phyloP scores from a whole-genome alignment of 2,888 invertebrate genomes.

The Xylocampa areola region DNA sequence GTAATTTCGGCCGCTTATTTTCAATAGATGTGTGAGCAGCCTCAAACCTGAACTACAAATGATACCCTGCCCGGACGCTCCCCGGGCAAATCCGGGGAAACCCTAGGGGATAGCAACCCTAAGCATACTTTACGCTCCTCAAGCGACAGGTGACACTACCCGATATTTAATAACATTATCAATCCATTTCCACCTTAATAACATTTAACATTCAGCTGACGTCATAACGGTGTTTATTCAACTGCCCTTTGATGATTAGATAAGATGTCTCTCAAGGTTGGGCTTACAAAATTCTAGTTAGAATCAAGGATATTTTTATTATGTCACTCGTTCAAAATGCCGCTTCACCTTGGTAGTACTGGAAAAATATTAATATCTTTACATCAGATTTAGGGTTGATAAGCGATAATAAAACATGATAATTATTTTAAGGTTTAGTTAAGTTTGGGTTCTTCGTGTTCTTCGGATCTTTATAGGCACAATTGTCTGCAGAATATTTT shows the following conservation, averaged over 20 bases:
- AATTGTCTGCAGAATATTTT: no score
- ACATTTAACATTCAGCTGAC: slow-evolving; percentile 13
- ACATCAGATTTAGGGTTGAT: slow-evolving; percentile 12
- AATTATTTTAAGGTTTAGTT: no score
- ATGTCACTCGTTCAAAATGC: slow-evolving; percentile 48
- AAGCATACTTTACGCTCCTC: no score
- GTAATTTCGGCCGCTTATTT: no score
- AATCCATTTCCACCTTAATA: slow-evolving; percentile 10
- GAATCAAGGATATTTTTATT: slow-evolving; percentile 56
- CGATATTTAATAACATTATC: slow-evolving; percentile 15
- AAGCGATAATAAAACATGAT: neutral
- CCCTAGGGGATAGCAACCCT: no score
- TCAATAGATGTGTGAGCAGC: no score
- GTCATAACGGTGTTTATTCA: slow-evolving; percentile 64
- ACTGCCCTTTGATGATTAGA: slow-evolving; percentile 68
- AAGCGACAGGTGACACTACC: neutral
- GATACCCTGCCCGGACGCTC: no score
- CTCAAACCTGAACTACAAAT: no score
- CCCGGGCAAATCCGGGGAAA: no score
- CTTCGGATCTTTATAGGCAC: no score
- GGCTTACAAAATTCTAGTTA: slow-evolving; percentile 59
- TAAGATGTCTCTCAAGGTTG: slow-evolving; percentile 68
- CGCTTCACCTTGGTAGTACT: slow-evolving; percentile 36
- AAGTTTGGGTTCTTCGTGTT: no score
- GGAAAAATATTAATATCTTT: slow-evolving; percentile 20